phyloP scores from a whole-genome alignment of 1,140 invertebrate species.

The Phymastichus coffea region DNA sequence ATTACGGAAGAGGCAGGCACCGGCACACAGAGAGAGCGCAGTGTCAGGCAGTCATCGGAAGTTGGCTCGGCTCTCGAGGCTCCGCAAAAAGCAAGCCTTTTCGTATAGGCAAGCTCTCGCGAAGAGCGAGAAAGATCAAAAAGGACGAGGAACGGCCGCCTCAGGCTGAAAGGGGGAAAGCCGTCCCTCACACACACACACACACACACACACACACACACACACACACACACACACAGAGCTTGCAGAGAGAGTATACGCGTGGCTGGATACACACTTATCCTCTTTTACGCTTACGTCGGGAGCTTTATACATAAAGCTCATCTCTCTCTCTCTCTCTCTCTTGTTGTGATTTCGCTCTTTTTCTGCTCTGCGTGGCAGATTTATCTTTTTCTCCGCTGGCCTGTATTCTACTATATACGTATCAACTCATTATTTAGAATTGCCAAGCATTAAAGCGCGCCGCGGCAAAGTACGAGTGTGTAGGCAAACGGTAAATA shows the following conservation, averaged over 20 bases:
- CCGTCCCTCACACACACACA: no score
- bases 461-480: not conserved
- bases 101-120: not conserved
- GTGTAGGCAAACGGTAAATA: not conserved
- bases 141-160: constrained; percentile 6
- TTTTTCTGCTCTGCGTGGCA: not conserved
- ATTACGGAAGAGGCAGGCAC: no score
- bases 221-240: not conserved
- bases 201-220: no score
- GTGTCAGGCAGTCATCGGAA: not conserved
- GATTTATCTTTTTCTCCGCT: not conserved
- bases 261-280: constrained; percentile 1
- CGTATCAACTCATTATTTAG: constrained; percentile 15
- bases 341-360: not conserved
- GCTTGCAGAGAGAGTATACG: not conserved
- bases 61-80: not conserved
- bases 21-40: no score
- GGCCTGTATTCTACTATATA: not conserved
- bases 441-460: not conserved
- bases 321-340: not conserved
- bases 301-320: constrained; percentile 12
- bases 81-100: not conserved
- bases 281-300: constrained; percentile 6
- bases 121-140: constrained; percentile 6
- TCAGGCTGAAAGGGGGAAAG: not conserved